Base-by-base conservation (phyloP, 1,140 invertebrate species). In the Amphibalanus amphitrite region DNA sequence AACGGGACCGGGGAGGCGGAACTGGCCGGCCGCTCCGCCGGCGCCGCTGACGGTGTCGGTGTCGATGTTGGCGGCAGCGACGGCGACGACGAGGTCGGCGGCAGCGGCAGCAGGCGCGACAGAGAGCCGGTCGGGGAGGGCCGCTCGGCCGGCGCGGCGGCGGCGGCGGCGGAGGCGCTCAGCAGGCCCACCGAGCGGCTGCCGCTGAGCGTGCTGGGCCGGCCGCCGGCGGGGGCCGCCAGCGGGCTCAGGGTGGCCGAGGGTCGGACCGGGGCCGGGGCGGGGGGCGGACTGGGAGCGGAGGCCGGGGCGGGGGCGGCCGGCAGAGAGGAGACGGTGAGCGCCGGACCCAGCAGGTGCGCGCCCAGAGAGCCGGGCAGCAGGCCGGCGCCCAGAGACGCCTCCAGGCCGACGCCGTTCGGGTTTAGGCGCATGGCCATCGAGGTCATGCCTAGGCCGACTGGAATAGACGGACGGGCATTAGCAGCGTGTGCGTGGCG, bases 281-380 rank as follows among this genome's bases (percentile, higher is more conserved):
- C 65, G 10, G 8, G 23, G 6, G 65, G 3, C 15, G n/a, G 23
- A 26, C 0, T 26, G 3, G n/a, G 10, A 26, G 65, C 65, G 65
- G 8, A 26, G 23, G 6, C 23, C n/a, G 65, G n/a, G 23, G 65
- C 23, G 65, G 8, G 26, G n/a, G n/a, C 65, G n/a, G 65, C 26
- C 17, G 65, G 65, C 23, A 28, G n/a, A 3, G 65, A 67, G 65
- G n/a, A 28, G 65, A 28, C 65, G 26, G 65, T 28, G 23, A 67
- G 65, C 65, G 65, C 65, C n/a, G 65, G 28, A 8, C 65, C 65
- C 65, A 67, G 65, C 65, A 67, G 65, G 28, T 67, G 65, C 3
- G 65, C 65, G 23, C 65, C 65, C 26, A 67, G 17, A 28, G 65
- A 67, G 65, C 26, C 65, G 28, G 65, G 65, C 10, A 67, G n/a